Conservation (phyloP, 2,888 invertebrate genomes). For the Amblyteles armatorius region DNA sequence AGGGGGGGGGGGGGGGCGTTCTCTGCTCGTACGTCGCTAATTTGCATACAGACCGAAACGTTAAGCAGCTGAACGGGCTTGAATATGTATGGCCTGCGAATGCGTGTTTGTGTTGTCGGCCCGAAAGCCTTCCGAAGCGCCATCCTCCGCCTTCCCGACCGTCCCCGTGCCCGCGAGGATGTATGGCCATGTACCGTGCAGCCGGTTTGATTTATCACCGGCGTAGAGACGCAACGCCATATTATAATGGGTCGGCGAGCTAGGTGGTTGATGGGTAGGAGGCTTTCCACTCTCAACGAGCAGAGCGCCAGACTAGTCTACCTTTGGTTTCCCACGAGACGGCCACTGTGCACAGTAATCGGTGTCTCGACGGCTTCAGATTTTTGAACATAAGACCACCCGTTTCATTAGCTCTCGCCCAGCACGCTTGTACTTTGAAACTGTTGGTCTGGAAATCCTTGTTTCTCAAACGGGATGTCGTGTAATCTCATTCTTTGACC, state of each 20-base stretch:
- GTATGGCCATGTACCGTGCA: constrained; percentile 21
- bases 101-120: constrained; percentile 71
- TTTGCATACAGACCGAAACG: constrained; percentile 77
- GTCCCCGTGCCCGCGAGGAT: constrained; percentile 9
- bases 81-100: constrained; percentile 75
- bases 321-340: constrained; percentile 19
- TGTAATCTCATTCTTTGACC: neutral
- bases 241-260: constrained; percentile 54
- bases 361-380: constrained; percentile 4
- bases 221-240: constrained; percentile 53
- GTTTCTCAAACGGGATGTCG: no score
- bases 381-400: neutral
- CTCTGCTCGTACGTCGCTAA: constrained; percentile 66
- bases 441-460: no score
- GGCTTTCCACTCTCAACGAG: constrained; percentile 29
- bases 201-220: constrained; percentile 71
- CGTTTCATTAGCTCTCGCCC: neutral
- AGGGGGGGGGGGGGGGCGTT: constrained; percentile 12
- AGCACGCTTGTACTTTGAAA: neutral
- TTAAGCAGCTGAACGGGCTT: constrained; percentile 73
- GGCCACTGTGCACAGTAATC: neutral
- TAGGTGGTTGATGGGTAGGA: constrained; percentile 57
- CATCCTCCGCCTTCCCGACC: constrained; percentile 9
- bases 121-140: constrained; percentile 36
- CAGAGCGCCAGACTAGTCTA: constrained; percentile 23